Conservation (phyloP, 2,888 invertebrate species). For the Catotricha subobsoleta region DNA sequence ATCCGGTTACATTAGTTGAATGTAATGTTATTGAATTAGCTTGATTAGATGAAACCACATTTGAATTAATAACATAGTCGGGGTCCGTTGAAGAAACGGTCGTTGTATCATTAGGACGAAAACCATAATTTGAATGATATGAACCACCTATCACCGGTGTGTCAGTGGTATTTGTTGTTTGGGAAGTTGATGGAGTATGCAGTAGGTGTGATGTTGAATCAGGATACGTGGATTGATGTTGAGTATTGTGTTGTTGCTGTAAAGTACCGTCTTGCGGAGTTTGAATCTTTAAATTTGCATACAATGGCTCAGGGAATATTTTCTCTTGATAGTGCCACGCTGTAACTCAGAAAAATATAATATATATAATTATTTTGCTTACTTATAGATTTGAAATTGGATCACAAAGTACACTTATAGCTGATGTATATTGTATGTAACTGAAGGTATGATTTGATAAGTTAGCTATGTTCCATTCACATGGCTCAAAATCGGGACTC, state of each 20-base stretch:
- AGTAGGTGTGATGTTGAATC: background rate
- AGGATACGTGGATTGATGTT: background rate
- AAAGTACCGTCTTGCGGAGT: background rate
- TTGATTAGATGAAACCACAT: background rate
- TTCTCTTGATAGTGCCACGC: constrained; percentile 1
- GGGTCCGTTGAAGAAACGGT: background rate
- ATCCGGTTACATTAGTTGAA: background rate
- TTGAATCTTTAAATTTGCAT: background rate
- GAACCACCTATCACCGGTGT: background rate
- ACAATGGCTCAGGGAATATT: background rate
- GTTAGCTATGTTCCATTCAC: too few relatives aligned
- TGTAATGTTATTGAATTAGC: background rate
- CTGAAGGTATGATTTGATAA: too few relatives aligned
- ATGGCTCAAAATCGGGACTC: too few relatives aligned
- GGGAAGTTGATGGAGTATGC: background rate
- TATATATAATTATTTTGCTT: too few relatives aligned
- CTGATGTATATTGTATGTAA: too few relatives aligned
- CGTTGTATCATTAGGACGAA: background rate
- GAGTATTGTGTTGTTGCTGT: background rate
- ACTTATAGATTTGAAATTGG: too few relatives aligned
- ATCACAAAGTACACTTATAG: too few relatives aligned
- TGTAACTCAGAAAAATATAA: too few relatives aligned
- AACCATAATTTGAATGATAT: background rate
- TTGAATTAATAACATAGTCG: background rate
- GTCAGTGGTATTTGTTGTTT: background rate